Base-by-base conservation (phyloP, 2,797 vertebrate genomes). In the Pelodytes ibericus region DNA sequence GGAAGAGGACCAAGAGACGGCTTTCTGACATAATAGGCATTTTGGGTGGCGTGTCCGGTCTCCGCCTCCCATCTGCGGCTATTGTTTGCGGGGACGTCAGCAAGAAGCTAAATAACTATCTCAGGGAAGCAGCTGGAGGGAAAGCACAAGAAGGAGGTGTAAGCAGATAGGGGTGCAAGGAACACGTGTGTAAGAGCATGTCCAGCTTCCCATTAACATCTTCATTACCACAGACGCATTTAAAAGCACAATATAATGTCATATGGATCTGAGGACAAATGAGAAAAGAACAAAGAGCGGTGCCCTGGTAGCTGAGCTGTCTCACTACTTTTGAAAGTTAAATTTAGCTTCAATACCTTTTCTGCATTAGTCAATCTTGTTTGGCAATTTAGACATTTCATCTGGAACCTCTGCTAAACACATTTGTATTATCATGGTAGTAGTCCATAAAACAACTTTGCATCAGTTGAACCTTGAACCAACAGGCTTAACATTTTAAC, bases 31-130 rank as follows among this genome's bases (percentile, higher is more conserved):
- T 67, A 73, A 73, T 68, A 66, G 44, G 70, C 70, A 79, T 79
- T 79, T 72, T 79, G 25, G 76, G 62, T 73, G 70, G 56, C 67
- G 57, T 73, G 70, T 79, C 76, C 70, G 76, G 76, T 72, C 60
- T 44, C 70, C 76, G 39, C 70, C 76, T 73, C 44, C 70, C 76
- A 79, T 79, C 76, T 79, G 76, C 63, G 49, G 33, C 76, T 79
- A 79, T 79, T 79, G 76, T 79, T 72, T 57, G 25, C 24, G 33
- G 63, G 57, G 64, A 79, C 76, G 70, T 79, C 76, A 79, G 76
- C 53, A 79, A 51, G 63, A 72, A 68, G 64, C 70, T 68, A 79
- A 79, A 72, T 73, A 57, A 66, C 39, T 44, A 73, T 68, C 57
- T 73, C 63, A 68, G 58, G 41, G 62, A 44, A 72, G 69, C 66